Evolutionary conservation across 1,140 invertebrate genomes (phyloP).

Genomic region (Ips nitidus): DNA sequence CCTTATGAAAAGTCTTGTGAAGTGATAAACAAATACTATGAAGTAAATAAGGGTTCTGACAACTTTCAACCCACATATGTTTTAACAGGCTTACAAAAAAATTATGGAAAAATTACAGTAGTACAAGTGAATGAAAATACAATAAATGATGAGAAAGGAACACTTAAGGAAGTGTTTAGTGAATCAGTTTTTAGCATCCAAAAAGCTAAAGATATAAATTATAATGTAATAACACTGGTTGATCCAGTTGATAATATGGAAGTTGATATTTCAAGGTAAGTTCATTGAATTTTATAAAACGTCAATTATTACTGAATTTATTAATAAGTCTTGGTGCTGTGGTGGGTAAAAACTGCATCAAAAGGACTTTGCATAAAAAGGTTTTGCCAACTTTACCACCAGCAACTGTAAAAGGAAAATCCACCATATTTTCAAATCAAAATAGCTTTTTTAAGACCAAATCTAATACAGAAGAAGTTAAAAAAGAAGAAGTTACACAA

Average conservation of each 20-base stretch:
- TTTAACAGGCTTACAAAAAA: slow-evolving; percentile 34
- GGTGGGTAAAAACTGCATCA: slow-evolving; percentile 38
- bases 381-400: slow-evolving; percentile 25
- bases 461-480: background rate
- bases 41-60: slow-evolving; percentile 17
- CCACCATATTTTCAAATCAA: slow-evolving; percentile 19
- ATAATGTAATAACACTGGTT: slow-evolving; percentile 32
- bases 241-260: slow-evolving; percentile 2
- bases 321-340: slow-evolving; percentile 35
- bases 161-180: slow-evolving; percentile 20
- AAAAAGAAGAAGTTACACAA: slow-evolving; percentile 11
- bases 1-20: slow-evolving; percentile 22
- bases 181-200: slow-evolving; percentile 39
- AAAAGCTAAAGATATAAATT: slow-evolving; percentile 37
- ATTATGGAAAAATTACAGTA: slow-evolving; percentile 19
- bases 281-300: background rate
- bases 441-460: slow-evolving; percentile 11
- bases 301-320: background rate
- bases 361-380: slow-evolving; percentile 33
- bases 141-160: slow-evolving; percentile 21
- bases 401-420: slow-evolving; percentile 31
- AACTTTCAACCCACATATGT: slow-evolving; percentile 35
- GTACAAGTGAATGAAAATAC: slow-evolving; percentile 28
- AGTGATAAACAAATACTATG: slow-evolving; percentile 25
- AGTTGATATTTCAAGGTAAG: slow-evolving; percentile 1